Conservation (phyloP, 1,140 invertebrate species). For the Tyrophagus putrescentiae region DNA sequence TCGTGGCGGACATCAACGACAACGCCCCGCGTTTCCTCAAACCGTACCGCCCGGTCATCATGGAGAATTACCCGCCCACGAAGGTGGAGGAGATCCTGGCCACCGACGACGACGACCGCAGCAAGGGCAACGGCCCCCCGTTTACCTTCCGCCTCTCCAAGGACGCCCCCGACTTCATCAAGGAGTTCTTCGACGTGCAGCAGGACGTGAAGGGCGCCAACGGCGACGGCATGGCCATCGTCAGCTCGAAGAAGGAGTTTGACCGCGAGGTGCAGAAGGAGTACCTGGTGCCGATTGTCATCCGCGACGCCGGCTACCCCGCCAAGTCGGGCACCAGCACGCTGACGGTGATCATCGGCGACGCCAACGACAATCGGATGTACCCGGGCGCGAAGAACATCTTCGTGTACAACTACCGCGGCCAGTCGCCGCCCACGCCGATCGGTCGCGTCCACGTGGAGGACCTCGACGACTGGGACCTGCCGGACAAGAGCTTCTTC, state of each 20-base stretch:
- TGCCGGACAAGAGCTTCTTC: slow-evolving; percentile 90
- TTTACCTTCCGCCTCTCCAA: slow-evolving; percentile 84
- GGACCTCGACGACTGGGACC: slow-evolving; percentile 92
- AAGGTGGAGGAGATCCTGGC: slow-evolving; percentile 84
- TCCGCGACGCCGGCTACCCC: slow-evolving; percentile 74
- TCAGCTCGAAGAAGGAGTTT: slow-evolving; percentile 72
- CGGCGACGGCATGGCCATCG: slow-evolving; percentile 85
- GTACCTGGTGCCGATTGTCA: slow-evolving; percentile 81
- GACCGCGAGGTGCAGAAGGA: slow-evolving; percentile 90
- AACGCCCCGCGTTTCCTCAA: slow-evolving; percentile 47
- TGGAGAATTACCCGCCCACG: slow-evolving; percentile 64
- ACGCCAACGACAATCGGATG: slow-evolving; percentile 92
- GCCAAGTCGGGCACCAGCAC: slow-evolving; percentile 89
- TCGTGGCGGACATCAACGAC: slow-evolving; percentile 91
- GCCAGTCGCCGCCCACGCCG: slow-evolving; percentile 73
- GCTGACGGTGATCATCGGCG: slow-evolving; percentile 84
- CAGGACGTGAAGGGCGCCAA: slow-evolving; percentile 58
- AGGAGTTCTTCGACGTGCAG: slow-evolving; percentile 74
- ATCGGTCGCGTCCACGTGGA: slow-evolving; percentile 90
- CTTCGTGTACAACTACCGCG: slow-evolving; percentile 82
- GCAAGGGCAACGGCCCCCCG: slow-evolving; percentile 82
- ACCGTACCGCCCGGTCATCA: slow-evolving; percentile 77
- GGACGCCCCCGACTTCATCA: slow-evolving; percentile 74
- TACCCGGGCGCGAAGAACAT: slow-evolving; percentile 88
- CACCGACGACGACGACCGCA: slow-evolving; percentile 83